Percentiles rank a stretch among this genome's conserved stretches.
phyloP scores from a whole-genome alignment of 1,140 invertebrate genomes.

The Delia radicum region DNA sequence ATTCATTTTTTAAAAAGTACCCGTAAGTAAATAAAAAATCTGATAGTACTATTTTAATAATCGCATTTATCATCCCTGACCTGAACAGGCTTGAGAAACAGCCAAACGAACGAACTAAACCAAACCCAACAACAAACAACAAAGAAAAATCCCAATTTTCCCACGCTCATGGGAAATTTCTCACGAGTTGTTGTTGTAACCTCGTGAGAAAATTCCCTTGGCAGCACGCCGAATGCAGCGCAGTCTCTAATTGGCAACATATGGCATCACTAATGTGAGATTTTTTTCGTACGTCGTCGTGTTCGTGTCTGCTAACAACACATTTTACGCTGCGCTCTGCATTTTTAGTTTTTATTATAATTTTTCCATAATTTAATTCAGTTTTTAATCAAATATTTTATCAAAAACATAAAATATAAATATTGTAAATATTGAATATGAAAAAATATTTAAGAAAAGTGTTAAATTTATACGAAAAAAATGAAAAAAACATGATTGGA shows the following conservation, averaged over 20 bases:
- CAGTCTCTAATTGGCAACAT: neutral
- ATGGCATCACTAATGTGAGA: constrained; percentile 5
- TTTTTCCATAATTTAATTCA: neutral
- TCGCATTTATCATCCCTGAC: too few relatives aligned
- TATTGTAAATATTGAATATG: neutral
- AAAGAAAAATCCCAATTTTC: constrained; percentile 32
- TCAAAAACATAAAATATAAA: neutral
- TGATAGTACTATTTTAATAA: too few relatives aligned
- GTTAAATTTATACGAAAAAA: neutral
- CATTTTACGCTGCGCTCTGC: constrained; percentile 25
- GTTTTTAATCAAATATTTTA: neutral
- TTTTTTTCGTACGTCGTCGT: constrained; percentile 38
- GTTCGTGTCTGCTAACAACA: constrained; percentile 25
- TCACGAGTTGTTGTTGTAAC: constrained; percentile 29
- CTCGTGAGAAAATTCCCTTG: constrained; percentile 18
- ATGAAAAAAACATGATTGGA: constrained; percentile 20
- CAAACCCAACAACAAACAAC: constrained; percentile 15
- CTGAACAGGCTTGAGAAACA: neutral
- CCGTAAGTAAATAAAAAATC: too few relatives aligned
- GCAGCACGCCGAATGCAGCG: constrained; percentile 26
- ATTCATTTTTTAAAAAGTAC: too few relatives aligned
- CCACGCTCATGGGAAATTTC: constrained; percentile 36
- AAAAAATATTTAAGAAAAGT: constrained; percentile 4
- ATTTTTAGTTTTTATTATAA: constrained; percentile 26
- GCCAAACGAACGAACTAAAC: neutral